phyloP scores from a whole-genome alignment of 2,797 vertebrate species.

The Sylvilagus floridanus region DNA sequence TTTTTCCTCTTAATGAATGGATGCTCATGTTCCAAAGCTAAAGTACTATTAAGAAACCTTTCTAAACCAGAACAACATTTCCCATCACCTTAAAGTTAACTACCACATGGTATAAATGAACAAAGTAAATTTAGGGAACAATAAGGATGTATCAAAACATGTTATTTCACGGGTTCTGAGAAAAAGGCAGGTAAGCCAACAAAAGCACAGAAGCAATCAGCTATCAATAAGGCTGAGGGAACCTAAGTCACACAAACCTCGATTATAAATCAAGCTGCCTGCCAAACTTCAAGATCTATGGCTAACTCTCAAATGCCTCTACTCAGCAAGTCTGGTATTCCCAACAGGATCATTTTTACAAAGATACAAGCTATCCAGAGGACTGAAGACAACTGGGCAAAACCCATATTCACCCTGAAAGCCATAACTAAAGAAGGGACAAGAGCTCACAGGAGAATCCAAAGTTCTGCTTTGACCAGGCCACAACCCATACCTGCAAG shows the following conservation, averaged over 20 bases:
- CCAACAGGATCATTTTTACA: conserved; percentile 40
- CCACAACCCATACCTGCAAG: not conserved
- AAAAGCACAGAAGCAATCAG: not conserved
- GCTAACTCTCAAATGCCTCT: conserved; percentile 36
- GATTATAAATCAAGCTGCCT: not conserved
- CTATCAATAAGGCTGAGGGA: not conserved
- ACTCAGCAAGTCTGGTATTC: not conserved
- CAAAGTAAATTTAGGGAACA: too few relatives aligned
- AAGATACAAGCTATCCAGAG: not conserved
- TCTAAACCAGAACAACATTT: conserved; percentile 31
- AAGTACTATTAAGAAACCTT: conserved; percentile 8
- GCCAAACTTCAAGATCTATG: conserved; percentile 22
- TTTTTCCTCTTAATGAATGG: not conserved
- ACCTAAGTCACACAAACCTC: conserved; percentile 7
- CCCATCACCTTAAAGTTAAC: conserved; percentile 8
- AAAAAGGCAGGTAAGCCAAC: conserved; percentile 3
- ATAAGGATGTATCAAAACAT: not conserved
- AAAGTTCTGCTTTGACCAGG: not conserved
- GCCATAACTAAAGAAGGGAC: conserved; percentile 11
- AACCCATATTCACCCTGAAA: conserved; percentile 4
- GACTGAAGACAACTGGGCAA: conserved; percentile 8
- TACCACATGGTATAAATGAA: not conserved
- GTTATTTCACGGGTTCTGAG: conserved; percentile 7
- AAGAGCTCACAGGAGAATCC: not conserved
- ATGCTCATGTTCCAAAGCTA: conserved; percentile 28